Base-by-base conservation (phyloP, 2,888 invertebrate genomes). In the Sarcophaga rosellei region DNA sequence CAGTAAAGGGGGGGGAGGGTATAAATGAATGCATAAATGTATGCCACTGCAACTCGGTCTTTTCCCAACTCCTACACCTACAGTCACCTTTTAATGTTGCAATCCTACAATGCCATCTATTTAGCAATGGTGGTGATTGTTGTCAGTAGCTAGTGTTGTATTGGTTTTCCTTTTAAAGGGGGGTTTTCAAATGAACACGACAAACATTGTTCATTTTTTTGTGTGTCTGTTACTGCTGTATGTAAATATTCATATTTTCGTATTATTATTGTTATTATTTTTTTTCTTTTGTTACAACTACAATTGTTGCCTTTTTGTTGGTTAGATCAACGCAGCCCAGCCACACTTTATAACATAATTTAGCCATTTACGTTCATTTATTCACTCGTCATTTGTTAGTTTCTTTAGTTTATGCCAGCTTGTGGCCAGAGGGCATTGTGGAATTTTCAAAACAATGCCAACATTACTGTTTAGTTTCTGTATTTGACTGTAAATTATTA, bases 51-150 rank as follows among this genome's bases (percentile, higher is more conserved):
- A 53, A 53, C 17, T 53, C 17, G 53, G 17, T 53, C 12, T 17
- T 15, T 15, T 53, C 17, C 17, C 53, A 53, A 53, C 53, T 53
- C 53, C 53, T 53, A 53, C 53, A 53, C 17, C 88, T 87, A 90
- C 90, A 86, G 87, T 88, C 88, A 81, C 81, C 69, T 65, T 78
- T 85, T 88, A 89, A 90, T 87, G 88, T 88, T 88, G 87, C 85
- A 70, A 72, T 65, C 23, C 74, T 62, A 44, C 53, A 15, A 53
- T 53, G 53, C 53, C 53, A 53, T 12, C 5, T 53, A 53, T 53
- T 35, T 44, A 11, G 17, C 17, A 20, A 20, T 45, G 66, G 35
- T 66, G 66, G 45, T 66, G 44, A 4, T 12, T 53, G 53, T 15
- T n/a, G n/a, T 53, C 35, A 53, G 53, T 17, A 4, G 53, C 3